Conservation (phyloP, 2,113 vertebrate genomes). For the Caracal caracal region DNA sequence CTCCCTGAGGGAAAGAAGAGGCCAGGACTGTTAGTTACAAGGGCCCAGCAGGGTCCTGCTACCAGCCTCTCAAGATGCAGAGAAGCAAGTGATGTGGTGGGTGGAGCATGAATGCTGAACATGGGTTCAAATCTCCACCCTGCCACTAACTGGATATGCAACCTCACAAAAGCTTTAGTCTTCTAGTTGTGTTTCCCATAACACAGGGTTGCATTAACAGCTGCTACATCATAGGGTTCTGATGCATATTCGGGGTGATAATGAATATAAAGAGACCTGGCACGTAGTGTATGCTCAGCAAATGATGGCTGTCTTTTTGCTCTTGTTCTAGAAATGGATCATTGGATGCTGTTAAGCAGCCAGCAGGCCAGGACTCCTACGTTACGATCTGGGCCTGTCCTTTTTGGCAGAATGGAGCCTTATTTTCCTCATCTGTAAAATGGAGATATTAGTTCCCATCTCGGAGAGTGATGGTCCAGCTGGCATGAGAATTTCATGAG, state of each 20-base stretch:
- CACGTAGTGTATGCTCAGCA: background rate
- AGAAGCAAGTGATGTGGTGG: background rate
- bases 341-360: background rate
- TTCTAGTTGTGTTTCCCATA: background rate
- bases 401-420: background rate
- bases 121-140: background rate
- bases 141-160: background rate
- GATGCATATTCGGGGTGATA: background rate
- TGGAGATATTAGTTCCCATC: background rate
- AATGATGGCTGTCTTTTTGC: background rate
- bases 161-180: background rate
- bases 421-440: background rate
- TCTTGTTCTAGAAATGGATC: slow-evolving; percentile 23
- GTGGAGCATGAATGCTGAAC: background rate
- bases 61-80: background rate
- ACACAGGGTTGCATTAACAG: background rate
- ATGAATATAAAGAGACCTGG: background rate
- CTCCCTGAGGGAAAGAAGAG: slow-evolving; percentile 60
- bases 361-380: background rate
- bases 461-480: background rate
- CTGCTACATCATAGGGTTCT: too few relatives aligned
- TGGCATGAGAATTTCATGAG: background rate
- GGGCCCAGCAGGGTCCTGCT: background rate
- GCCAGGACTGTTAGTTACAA: background rate
- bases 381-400: background rate